Conservation (phyloP, 2,888 invertebrate species). For the Brachypterus glaber region DNA sequence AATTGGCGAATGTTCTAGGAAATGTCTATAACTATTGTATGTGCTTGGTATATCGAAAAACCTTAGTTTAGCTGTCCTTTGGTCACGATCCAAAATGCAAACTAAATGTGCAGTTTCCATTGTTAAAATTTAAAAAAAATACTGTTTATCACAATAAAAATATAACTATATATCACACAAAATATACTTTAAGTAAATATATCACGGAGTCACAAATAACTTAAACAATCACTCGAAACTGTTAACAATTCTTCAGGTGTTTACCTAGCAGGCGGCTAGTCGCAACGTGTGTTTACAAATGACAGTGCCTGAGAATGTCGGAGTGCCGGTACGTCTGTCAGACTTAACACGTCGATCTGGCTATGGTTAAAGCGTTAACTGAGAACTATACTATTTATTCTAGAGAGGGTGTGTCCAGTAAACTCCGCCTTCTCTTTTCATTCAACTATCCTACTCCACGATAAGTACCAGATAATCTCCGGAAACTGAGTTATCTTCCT, state of each 20-base stretch:
- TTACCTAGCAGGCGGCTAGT: no score
- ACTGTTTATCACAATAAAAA: no score
- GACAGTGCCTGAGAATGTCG: not conserved
- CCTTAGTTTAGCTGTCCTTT: constrained; percentile 33
- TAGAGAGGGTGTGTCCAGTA: constrained; percentile 21
- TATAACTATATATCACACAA: no score
- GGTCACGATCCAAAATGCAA: constrained; percentile 38
- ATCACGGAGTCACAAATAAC: no score
- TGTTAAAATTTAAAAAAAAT: no score
- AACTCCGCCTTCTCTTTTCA: constrained; percentile 21
- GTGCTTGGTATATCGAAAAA: constrained; percentile 7
- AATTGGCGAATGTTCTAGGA: constrained; percentile 3
- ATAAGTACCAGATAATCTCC: no score
- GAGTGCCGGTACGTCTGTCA: constrained; percentile 16
- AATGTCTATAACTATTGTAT: not conserved
- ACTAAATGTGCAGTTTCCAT: constrained; percentile 28
- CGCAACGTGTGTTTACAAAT: constrained; percentile 13
- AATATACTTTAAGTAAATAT: no score
- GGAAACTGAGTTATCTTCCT: no score
- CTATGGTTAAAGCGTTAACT: constrained; percentile 23
- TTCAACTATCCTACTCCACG: constrained; percentile 14
- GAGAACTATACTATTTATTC: constrained; percentile 24
- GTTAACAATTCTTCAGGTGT: no score
- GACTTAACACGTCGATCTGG: constrained; percentile 19
- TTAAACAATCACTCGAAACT: no score